Evolutionary conservation across 1,140 invertebrate species (phyloP).

Genomic region (Calycopis cecrops): DNA sequence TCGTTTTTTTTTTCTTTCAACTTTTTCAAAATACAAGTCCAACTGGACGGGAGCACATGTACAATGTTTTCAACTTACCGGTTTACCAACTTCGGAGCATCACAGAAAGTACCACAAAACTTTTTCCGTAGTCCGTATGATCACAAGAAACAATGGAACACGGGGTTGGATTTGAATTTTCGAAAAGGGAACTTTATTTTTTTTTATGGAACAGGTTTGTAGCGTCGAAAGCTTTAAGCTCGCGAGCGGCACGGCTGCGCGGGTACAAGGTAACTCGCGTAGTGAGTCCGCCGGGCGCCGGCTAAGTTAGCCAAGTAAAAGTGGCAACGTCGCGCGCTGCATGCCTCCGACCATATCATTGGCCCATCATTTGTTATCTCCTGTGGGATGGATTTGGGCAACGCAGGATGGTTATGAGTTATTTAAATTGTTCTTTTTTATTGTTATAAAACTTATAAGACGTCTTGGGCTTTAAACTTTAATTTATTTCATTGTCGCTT

Average conservation of each 20-base stretch:
- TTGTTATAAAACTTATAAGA: neutral
- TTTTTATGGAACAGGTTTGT: constrained; percentile 1
- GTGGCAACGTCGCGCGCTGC: constrained; percentile 1
- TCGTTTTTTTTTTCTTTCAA: neutral
- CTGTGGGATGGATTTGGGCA: constrained; percentile 9
- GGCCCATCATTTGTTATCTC: constrained; percentile 1
- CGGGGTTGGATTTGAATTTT: constrained; percentile 1
- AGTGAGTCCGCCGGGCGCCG: neutral
- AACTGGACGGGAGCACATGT: constrained; percentile 7
- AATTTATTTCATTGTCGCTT: neutral
- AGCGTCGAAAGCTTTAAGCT: constrained; percentile 5
- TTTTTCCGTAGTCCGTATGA: neutral
- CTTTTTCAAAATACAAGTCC: constrained; percentile 2
- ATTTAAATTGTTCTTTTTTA: neutral
- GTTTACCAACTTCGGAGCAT: constrained; percentile 5
- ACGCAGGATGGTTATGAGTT: too few relatives aligned
- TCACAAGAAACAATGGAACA: constrained; percentile 6
- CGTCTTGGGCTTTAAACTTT: neutral
- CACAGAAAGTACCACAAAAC: neutral
- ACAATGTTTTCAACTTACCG: constrained; percentile 2
- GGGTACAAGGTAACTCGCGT: neutral
- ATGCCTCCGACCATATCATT: neutral
- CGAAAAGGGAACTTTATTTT: neutral
- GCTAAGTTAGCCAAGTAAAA: neutral
- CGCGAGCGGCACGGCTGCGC: neutral